phyloP scores from a whole-genome alignment of 2,888 invertebrate species.

The Copidosoma aretas region DNA sequence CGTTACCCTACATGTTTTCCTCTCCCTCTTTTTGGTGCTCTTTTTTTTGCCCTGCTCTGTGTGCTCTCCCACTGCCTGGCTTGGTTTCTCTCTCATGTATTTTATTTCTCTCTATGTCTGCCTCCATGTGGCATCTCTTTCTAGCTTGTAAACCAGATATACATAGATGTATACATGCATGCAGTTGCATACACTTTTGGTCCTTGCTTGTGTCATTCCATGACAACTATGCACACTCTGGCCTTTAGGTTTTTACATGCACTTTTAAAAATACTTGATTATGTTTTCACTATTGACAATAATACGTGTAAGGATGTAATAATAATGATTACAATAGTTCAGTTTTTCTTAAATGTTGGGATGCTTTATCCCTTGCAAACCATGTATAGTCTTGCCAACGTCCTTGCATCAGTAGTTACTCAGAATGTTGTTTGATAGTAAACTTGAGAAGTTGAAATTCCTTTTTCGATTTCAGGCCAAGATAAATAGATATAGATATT shows the following conservation, averaged over 20 bases:
- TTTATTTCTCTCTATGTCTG: conserved; percentile 19
- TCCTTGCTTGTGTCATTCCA: conserved; percentile 39
- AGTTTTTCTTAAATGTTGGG: conserved; percentile 35
- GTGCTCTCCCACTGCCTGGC: conserved; percentile 22
- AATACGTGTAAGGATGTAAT: conserved; percentile 27
- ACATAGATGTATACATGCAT: conserved; percentile 12
- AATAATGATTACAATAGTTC: conserved; percentile 36
- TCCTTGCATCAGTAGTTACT: conserved; percentile 40
- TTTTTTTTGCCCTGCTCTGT: conserved; percentile 23
- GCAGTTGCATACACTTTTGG: conserved; percentile 35
- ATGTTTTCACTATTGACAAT: conserved; percentile 11
- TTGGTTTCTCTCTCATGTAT: conserved; percentile 28
- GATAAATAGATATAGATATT: conserved; percentile 42
- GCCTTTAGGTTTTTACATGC: conserved; percentile 14
- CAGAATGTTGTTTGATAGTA: conserved; percentile 31
- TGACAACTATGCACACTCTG: conserved; percentile 29
- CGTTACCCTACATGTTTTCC: conserved; percentile 24
- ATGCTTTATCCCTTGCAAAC: conserved; percentile 28
- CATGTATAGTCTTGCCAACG: conserved; percentile 30
- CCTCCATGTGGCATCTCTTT: conserved; percentile 36
- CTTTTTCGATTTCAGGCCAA: conserved; percentile 41
- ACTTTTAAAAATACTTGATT: conserved; percentile 9
- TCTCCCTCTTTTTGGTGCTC: conserved; percentile 9
- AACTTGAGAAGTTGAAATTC: conserved; percentile 40
- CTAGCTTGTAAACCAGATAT: conserved; percentile 35